phyloP scores from a whole-genome alignment of 1,140 invertebrate genomes.

The Chironomus tepperi region DNA sequence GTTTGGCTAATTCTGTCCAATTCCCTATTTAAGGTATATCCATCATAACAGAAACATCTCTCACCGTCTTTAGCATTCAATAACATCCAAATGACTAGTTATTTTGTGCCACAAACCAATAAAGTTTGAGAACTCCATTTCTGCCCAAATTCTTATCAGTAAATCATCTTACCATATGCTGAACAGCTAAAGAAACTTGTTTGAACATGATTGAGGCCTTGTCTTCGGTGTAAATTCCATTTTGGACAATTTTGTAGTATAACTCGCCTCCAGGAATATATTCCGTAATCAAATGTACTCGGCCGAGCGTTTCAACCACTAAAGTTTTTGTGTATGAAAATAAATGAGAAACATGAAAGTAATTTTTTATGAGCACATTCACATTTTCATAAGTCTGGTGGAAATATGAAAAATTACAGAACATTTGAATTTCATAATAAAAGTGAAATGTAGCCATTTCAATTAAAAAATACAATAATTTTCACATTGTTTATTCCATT shows the following conservation, averaged over 20 bases:
- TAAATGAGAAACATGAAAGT: no score
- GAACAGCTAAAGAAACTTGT: slow-evolving; percentile 70
- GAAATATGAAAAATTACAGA: no score
- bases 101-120: background rate
- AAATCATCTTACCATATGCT: slow-evolving; percentile 62
- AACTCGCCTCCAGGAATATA: slow-evolving; percentile 78
- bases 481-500: background rate
- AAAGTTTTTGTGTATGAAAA: slow-evolving; percentile 36
- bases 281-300: slow-evolving; percentile 77
- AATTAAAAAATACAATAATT: background rate
- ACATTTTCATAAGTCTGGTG: no score
- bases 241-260: slow-evolving; percentile 72
- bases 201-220: slow-evolving; percentile 66
- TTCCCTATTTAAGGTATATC: no score
- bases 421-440: slow-evolving; percentile 38
- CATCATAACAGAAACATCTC: no score
- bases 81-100: no score
- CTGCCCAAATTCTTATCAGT: background rate
- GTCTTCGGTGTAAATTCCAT: slow-evolving; percentile 59
- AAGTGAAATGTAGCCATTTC: slow-evolving; percentile 33
- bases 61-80: no score
- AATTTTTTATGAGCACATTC: no score
- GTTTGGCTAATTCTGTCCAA: no score
- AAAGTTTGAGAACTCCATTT: background rate
- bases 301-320: slow-evolving; percentile 70